These are phyloP conservation scores for Gymnobelideus leadbeateri DNA, from an alignment of 2,113 vertebrate species.

Conservation along the genomic window DNA sequence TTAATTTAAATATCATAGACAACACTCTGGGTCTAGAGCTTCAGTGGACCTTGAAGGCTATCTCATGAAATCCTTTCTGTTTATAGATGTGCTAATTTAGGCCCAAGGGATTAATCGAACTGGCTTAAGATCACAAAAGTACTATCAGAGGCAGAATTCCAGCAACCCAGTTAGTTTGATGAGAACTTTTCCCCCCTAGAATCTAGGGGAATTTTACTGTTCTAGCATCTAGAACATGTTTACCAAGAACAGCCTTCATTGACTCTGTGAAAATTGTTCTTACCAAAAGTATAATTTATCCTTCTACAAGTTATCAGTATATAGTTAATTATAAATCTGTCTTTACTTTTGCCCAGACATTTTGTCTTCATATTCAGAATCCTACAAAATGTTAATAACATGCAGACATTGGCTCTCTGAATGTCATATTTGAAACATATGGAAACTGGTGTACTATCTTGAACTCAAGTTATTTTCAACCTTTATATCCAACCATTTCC, in stretches of 20 bases:
- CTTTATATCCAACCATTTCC: background rate
- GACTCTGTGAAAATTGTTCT: constrained; percentile 23
- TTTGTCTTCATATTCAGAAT: constrained; percentile 25
- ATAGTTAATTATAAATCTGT: background rate
- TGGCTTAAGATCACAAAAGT: background rate
- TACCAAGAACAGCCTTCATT: background rate
- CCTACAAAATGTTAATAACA: background rate
- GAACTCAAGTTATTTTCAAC: background rate
- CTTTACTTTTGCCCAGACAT: background rate
- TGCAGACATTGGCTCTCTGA: background rate
- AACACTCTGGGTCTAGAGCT: background rate
- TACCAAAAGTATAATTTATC: background rate
- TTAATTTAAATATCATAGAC: background rate
- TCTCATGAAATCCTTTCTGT: background rate
- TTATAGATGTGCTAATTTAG: background rate
- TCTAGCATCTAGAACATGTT: background rate
- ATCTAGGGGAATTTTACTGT: too few species aligned
- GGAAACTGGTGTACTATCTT: constrained; percentile 28
- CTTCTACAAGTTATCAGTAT: constrained; percentile 19
- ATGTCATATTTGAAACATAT: constrained; percentile 14
- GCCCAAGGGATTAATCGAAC: background rate
- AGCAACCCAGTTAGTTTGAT: background rate
- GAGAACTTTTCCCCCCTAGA: background rate
- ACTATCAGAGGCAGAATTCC: background rate
- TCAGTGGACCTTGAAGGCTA: background rate